Evolutionary conservation across 2,797 vertebrate genomes (phyloP).

Genomic region (Melanotaenia trifasciata): DNA sequence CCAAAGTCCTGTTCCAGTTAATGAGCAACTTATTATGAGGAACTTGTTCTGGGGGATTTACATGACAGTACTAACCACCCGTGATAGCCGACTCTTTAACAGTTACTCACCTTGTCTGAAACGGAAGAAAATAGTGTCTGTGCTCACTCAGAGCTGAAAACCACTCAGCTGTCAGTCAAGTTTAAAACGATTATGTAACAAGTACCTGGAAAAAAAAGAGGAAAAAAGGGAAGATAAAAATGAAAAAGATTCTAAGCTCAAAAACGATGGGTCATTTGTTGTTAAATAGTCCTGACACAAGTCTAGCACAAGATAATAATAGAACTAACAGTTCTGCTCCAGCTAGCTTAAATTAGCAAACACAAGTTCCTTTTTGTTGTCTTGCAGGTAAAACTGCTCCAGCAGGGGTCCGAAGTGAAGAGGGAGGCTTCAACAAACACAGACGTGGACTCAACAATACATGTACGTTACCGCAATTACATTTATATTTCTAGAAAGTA

Average conservation of each 20-base stretch:
- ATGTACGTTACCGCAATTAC: not conserved
- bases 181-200: not conserved
- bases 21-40: not conserved
- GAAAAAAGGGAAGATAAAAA: too few relatives aligned
- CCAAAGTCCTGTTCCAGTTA: not conserved
- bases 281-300: not conserved
- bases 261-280: not conserved
- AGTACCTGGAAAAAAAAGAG: not conserved
- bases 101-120: slow-evolving; percentile 50
- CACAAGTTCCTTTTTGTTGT: slow-evolving; percentile 24
- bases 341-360: slow-evolving; percentile 5
- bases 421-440: not conserved
- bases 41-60: not conserved
- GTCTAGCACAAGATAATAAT: not conserved
- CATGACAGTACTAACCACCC: not conserved
- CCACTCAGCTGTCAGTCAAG: slow-evolving; percentile 10
- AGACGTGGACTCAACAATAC: not conserved
- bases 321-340: not conserved
- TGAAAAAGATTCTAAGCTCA: not conserved
- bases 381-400: slow-evolving; percentile 47
- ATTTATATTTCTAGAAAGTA: not conserved
- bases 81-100: too few relatives aligned
- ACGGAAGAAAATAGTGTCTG: not conserved
- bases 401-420: not conserved
- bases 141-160: slow-evolving; percentile 49